Conservation (phyloP, 2,888 invertebrate species). For the Gandaritis pyraliata region DNA sequence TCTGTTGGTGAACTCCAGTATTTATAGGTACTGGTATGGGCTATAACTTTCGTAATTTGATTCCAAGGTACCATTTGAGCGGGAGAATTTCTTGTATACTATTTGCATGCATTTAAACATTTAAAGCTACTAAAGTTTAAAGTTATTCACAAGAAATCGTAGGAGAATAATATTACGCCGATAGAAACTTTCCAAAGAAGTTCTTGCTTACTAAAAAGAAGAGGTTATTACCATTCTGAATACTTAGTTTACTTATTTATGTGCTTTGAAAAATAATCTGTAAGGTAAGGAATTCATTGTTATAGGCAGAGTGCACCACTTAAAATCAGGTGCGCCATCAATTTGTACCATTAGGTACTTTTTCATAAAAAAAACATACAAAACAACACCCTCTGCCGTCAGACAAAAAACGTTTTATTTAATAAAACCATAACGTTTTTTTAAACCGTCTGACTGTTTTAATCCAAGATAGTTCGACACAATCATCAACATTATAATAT, state of each 20-base stretch:
- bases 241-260: too few relatives aligned
- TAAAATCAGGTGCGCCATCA: too few relatives aligned
- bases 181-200: slow-evolving; percentile 18
- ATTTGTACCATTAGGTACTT: too few relatives aligned
- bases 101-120: slow-evolving; percentile 4
- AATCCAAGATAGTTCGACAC: not conserved
- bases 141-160: slow-evolving; percentile 21
- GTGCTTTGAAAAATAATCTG: too few relatives aligned
- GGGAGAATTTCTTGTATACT: slow-evolving; percentile 4
- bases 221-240: not conserved
- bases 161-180: slow-evolving; percentile 3
- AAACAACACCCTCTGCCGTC: too few relatives aligned
- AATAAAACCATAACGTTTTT: too few relatives aligned
- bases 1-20: not conserved
- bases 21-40: slow-evolving; percentile 3
- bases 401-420: too few relatives aligned
- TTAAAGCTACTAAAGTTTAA: slow-evolving; percentile 6
- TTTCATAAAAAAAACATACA: too few relatives aligned
- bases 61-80: slow-evolving; percentile 6
- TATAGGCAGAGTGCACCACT: too few relatives aligned
- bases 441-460: too few relatives aligned
- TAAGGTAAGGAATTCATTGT: too few relatives aligned
- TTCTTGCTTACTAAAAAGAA: slow-evolving; percentile 3
- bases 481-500: slow-evolving; percentile 17
- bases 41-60: slow-evolving; percentile 24